Percentiles rank a stretch among this genome's conserved stretches.
Evolutionary conservation across 2,113 vertebrate species (phyloP).

Genomic region (Rhinichthys klamathensis): DNA sequence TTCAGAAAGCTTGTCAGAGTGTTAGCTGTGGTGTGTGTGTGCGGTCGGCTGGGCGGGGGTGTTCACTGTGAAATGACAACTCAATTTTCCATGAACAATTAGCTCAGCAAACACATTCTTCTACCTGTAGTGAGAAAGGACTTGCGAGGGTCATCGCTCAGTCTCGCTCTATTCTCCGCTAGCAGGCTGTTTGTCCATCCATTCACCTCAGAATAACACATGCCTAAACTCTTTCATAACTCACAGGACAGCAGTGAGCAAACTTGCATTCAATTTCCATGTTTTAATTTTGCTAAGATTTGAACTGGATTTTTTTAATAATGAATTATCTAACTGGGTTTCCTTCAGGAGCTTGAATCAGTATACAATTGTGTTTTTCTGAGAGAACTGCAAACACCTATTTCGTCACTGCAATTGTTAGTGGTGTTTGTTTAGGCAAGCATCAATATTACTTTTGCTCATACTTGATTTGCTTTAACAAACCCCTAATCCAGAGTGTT

Average conservation of each 20-base stretch:
- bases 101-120: slow-evolving; percentile 70
- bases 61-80: slow-evolving; percentile 61
- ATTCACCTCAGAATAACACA: slow-evolving; percentile 69
- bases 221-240: slow-evolving; percentile 71
- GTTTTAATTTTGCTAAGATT: slow-evolving; percentile 69
- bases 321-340: slow-evolving; percentile 63
- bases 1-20: not conserved
- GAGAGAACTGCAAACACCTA: not conserved
- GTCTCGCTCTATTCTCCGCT: slow-evolving; percentile 69
- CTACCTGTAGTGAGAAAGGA: slow-evolving; percentile 66
- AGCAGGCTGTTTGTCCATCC: slow-evolving; percentile 71
- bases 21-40: not conserved
- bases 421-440: not conserved
- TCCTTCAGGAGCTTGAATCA: slow-evolving; percentile 61
- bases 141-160: slow-evolving; percentile 74
- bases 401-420: not conserved
- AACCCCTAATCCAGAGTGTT: not conserved
- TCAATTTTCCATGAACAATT: slow-evolving; percentile 66
- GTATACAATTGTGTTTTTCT: slow-evolving; percentile 13
- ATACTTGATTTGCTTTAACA: not conserved
- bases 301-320: slow-evolving; percentile 70
- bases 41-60: slow-evolving; percentile 8
- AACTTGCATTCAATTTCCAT: slow-evolving; percentile 76
- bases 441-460: not conserved
- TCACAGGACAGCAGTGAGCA: slow-evolving; percentile 68